These are phyloP conservation scores for Malurus melanocephalus DNA, from an alignment of 2,113 vertebrate genomes.

Conservation along the genomic window DNA sequence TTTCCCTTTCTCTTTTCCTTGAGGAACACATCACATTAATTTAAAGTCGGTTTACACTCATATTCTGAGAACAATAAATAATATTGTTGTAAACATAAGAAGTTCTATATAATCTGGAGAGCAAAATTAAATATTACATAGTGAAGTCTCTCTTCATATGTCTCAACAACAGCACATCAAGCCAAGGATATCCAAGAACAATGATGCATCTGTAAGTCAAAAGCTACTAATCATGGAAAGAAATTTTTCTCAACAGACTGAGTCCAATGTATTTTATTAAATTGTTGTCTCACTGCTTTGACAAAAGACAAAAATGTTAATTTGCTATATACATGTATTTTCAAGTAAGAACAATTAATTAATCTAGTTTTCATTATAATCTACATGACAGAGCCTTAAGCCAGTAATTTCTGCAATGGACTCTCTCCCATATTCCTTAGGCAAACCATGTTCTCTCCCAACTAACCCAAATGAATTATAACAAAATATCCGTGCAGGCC, in stretches of 20 bases:
- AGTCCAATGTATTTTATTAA: not conserved
- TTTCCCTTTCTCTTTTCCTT: not conserved
- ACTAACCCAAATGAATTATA: not conserved
- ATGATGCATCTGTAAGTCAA: not conserved
- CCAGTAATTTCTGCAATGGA: not conserved
- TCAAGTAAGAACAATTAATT: not conserved
- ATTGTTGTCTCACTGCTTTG: not conserved
- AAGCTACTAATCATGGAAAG: not conserved
- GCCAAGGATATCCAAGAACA: not conserved
- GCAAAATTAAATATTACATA: not conserved
- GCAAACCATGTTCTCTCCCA: not conserved
- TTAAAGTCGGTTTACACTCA: not conserved
- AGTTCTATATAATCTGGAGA: not conserved
- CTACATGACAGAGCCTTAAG: not conserved
- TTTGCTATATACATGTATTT: not conserved
- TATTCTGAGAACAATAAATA: not conserved
- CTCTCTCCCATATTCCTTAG: not conserved
- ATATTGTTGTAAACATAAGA: not conserved
- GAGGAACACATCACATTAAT: not conserved
- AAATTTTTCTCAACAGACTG: not conserved
- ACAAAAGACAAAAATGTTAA: not conserved
- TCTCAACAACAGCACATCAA: fast-evolving
- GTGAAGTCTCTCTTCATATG: not conserved
- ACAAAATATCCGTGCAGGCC: not conserved
- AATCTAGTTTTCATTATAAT: not conserved